These are phyloP conservation scores for Silurus asotus DNA, from an alignment of 2,113 vertebrate genomes.

Conservation along the genomic window DNA sequence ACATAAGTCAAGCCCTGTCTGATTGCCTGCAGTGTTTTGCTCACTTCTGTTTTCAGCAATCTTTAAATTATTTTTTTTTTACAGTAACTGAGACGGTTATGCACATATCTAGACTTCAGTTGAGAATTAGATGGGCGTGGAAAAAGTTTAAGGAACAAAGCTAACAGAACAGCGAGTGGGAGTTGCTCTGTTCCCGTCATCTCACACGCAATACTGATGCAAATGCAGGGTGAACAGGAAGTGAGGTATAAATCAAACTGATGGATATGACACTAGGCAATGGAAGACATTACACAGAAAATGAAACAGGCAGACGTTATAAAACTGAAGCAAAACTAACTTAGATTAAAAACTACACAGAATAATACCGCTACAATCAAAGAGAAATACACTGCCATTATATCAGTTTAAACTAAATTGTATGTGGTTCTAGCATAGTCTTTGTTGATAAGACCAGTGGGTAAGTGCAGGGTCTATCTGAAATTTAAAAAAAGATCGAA, in stretches of 20 bases:
- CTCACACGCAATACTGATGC: background rate
- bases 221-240: constrained; percentile 44
- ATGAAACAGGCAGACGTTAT: background rate
- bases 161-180: background rate
- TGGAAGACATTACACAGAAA: constrained; percentile 5
- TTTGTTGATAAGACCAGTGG: background rate
- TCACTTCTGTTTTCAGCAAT: background rate
- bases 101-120: background rate
- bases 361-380: background rate
- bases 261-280: constrained; percentile 21
- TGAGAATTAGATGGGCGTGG: no score
- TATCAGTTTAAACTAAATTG: background rate
- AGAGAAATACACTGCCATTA: background rate
- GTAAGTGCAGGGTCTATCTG: background rate
- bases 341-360: background rate
- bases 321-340: background rate
- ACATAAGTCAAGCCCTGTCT: background rate
- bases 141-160: background rate
- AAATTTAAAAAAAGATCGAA: background rate
- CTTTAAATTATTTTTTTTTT: background rate
- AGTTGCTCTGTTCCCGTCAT: background rate
- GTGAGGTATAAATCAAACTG: constrained; percentile 48
- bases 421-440: background rate
- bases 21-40: background rate
- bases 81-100: background rate